These are phyloP conservation scores for Phragmatobia fuliginosa DNA, from an alignment of 2,888 invertebrate genomes.

Conservation along the genomic window DNA sequence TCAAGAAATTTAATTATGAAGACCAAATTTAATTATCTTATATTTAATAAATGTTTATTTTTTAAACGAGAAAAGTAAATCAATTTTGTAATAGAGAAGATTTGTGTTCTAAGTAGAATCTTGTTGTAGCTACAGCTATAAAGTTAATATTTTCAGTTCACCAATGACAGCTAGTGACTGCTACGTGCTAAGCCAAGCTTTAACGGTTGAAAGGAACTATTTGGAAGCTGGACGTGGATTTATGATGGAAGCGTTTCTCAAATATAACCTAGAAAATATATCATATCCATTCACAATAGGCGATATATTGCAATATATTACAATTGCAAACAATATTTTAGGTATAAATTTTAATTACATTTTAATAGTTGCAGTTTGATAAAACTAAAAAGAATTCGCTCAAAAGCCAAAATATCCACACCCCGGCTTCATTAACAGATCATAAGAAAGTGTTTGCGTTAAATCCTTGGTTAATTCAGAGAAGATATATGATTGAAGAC, in stretches of 20 bases:
- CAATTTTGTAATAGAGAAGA: not conserved
- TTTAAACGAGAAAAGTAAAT: not conserved
- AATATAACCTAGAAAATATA: constrained; percentile 86
- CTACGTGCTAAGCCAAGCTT: constrained; percentile 96
- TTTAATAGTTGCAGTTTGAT: not conserved
- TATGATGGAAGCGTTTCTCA: constrained; percentile 96
- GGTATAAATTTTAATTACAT: constrained; percentile 78
- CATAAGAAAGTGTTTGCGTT: too few species aligned
- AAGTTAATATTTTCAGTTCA: constrained; percentile 73
- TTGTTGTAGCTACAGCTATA: not conserved
- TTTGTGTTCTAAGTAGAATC: not conserved
- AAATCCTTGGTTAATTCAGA: too few species aligned
- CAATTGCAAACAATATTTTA: constrained; percentile 96
- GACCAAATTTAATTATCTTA: too few species aligned
- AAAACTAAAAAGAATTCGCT: not conserved
- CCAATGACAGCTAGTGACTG: constrained; percentile 95
- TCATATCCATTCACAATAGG: constrained; percentile 88
- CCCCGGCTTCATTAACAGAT: not conserved
- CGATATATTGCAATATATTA: constrained; percentile 97
- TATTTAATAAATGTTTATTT: too few species aligned
- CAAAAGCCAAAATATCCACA: not conserved
- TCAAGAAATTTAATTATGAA: too few species aligned
- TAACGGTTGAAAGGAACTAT: constrained; percentile 95
- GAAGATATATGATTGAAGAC: too few species aligned
- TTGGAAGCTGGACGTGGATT: constrained; percentile 96